A percentile compares a stretch with the other conserved stretches of the same genome.
phyloP scores from a whole-genome alignment of 2,797 vertebrate genomes.

The Muscicapa striata region DNA sequence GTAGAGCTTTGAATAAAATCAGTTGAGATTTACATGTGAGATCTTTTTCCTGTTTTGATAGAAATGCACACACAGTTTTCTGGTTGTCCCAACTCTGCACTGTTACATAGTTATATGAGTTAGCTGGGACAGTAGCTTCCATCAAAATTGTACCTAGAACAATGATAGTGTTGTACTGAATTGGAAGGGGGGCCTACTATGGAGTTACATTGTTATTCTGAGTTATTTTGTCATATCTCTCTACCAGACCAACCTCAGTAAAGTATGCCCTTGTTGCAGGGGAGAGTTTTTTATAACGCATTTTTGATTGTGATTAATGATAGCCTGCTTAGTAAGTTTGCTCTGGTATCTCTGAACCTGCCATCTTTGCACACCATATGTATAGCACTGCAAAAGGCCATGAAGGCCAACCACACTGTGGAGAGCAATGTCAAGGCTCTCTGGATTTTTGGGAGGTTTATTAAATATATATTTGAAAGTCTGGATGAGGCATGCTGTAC shows the following conservation, averaged over 20 bases:
- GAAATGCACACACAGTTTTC: neutral
- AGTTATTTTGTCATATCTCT: neutral
- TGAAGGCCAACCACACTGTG: neutral
- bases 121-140: neutral
- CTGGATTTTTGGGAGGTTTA: neutral
- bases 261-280: neutral
- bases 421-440: neutral
- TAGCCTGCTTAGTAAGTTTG: neutral
- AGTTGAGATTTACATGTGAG: neutral
- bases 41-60: neutral
- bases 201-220: neutral
- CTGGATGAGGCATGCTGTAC: neutral
- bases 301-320: neutral
- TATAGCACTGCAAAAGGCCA: neutral
- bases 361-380: neutral
- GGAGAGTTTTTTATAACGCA: neutral
- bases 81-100: neutral
- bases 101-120: neutral
- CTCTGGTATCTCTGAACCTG: neutral
- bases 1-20: neutral
- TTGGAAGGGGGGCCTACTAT: neutral
- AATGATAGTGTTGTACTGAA: neutral
- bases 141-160: neutral
- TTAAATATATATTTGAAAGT: neutral
- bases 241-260: neutral